A percentile compares a stretch with the other conserved stretches of the same genome.
Evolutionary conservation across 2,888 invertebrate species (phyloP).

Genomic region (Drosophila meridionalis): DNA sequence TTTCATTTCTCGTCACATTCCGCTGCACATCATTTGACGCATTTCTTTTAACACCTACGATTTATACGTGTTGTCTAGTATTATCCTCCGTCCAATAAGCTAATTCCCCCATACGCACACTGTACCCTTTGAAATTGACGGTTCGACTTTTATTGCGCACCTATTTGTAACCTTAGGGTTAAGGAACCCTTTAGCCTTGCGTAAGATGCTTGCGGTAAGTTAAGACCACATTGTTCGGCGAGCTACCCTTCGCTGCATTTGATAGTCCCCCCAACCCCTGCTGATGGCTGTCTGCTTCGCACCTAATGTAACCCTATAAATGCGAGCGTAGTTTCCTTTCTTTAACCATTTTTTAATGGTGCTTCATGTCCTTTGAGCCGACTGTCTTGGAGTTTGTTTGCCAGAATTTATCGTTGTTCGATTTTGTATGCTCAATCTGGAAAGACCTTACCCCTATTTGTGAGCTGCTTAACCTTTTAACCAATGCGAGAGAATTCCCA

Average conservation of each 20-base stretch:
- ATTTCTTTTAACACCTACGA: constrained; percentile 65
- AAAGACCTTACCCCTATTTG: constrained; percentile 47
- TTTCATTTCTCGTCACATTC: not conserved
- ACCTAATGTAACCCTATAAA: constrained; percentile 67
- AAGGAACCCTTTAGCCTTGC: constrained; percentile 35
- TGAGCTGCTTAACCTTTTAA: constrained; percentile 63
- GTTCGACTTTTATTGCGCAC: constrained; percentile 57
- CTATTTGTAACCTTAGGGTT: constrained; percentile 28
- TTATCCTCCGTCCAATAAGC: constrained; percentile 14
- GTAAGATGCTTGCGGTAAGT: constrained; percentile 56
- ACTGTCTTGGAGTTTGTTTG: constrained; percentile 50
- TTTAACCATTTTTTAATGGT: constrained; percentile 65
- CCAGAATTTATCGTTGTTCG: constrained; percentile 68
- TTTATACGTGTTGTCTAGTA: constrained; percentile 42
- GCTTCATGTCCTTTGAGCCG: constrained; percentile 49
- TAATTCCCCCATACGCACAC: constrained; percentile 13
- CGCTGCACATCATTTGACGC: constrained; percentile 37
- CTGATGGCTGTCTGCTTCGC: constrained; percentile 48
- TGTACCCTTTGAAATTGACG: constrained; percentile 23
- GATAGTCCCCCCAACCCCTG: not conserved
- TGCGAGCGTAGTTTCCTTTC: constrained; percentile 41
- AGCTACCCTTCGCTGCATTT: constrained; percentile 28
- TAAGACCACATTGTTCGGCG: constrained; percentile 46
- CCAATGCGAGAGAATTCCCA: constrained; percentile 39
- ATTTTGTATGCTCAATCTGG: constrained; percentile 69